Base-by-base conservation (phyloP, 2,888 invertebrate species). In the Drosophila meridionalis region DNA sequence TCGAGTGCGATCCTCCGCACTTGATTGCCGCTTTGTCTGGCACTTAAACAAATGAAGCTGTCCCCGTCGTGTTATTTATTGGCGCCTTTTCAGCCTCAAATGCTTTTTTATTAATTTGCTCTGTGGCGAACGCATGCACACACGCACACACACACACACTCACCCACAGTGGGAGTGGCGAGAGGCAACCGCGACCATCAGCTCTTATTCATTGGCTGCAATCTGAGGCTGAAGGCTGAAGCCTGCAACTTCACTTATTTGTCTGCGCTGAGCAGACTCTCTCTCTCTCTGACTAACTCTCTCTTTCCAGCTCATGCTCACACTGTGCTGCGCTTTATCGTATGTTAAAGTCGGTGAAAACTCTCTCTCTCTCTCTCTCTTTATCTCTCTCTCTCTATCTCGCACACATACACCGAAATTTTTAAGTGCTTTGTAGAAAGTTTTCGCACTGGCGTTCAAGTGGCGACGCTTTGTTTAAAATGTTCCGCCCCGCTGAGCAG, bases 31-130 rank as follows among this genome's bases (percentile, higher is more conserved):
- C 52, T 26, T 30, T 75, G 87, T 81, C 76, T 70, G 82, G 82
- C 87, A 87, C 87, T 87, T 90, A 82, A 86, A 87, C 84, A 90
- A 87, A 87, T 87, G 90, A 87, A 87, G 89, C 87, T 90, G 87
- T 87, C 87, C 76, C 67, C 78, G 60, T 72, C 83, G 89, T 73
- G 88, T 90, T 80, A 87, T 87, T 87, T 87, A 87, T 90, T 86
- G 78, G 80, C 65, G 76, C 64, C 77, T 76, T 88, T 87, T 68
- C 86, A 89, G 90, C 86, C 88, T 89, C 79, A 85, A 86, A 86
- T 89, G 89, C 86, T 87, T 85, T 85, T 86, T 86, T 86, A 89
- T 86, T 86, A 86, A 86, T 89, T 86, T 86, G 83, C 78, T 72
- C 80, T 85, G 88, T 83, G 88, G 90, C 81, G 69, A 75, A 63